Base-by-base conservation (phyloP, 2,113 vertebrate species). In the Callospermophilus lateralis region DNA sequence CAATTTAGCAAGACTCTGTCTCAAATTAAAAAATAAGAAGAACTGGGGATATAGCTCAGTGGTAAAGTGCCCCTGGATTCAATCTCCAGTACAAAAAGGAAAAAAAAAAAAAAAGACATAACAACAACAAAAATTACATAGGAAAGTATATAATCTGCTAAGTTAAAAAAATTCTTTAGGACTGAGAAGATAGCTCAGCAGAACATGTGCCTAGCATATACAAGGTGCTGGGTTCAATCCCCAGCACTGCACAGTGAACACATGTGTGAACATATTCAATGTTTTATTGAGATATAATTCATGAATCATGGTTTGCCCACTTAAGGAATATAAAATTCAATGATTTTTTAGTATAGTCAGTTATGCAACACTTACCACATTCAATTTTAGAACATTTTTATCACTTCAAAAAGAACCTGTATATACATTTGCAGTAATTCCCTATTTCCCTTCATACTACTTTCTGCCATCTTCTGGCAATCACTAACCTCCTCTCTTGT, bases 351-450 rank as follows among this genome's bases (percentile, higher is more conserved):
- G 17, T 61, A 68, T 9, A 65, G 68, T 83, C 76, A 95, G 51
- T 55, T 88, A 72, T 84, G 9, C 3, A 48, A 84, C 19, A 48
- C 63, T 39, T 28, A 68, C 9, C 45, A 89, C 39, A 79, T 13
- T 89, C 39, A 83, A 72, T 73, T 80, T 76, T 39, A 80, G 37
- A 89, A 28, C 73, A 92, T 58, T 92, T 88, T 74, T 45, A 68
- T 93, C 4, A 45, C 19, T 37, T 4, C 39, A 90, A 48, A 94
- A 70, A 55, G 30, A 91, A 58, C 13, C 24, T 45, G 17, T 16
- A 79, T 55, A 58, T 58, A 5, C 8, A 72, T 58, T 8, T 42
- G 37, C 22, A n/a, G 72, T 42, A 6, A n/a, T 7, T n/a, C 20
- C 45, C 26, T 15, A 37, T 30, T 61, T 83, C 58, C 67, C 37